phyloP scores from a whole-genome alignment of 2,113 vertebrate genomes.

The Antechinus flavipes region DNA sequence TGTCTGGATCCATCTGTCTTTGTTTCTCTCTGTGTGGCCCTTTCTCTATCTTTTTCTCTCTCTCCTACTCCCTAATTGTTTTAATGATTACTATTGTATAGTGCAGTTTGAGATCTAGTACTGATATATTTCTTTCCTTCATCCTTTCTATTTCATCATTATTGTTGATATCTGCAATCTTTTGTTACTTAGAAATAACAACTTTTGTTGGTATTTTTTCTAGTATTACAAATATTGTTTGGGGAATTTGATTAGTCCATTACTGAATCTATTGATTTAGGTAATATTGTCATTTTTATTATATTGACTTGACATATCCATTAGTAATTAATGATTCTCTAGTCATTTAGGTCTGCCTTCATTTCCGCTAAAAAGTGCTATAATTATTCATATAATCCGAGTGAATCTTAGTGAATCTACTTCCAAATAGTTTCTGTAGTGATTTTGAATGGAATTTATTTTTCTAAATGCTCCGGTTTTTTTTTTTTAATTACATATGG shows the following conservation, averaged over 20 bases:
- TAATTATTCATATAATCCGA: neutral
- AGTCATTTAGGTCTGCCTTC: neutral
- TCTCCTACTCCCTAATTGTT: neutral
- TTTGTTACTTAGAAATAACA: neutral
- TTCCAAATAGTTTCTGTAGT: neutral
- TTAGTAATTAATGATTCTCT: neutral
- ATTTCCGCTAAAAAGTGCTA: neutral
- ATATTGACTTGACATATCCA: neutral
- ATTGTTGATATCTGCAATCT: no score
- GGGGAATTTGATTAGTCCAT: neutral
- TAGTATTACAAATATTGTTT: neutral
- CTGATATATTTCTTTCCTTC: neutral
- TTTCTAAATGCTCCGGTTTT: neutral
- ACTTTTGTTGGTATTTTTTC: neutral
- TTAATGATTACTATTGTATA: neutral
- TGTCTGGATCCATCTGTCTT: no score
- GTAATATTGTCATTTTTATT: neutral
- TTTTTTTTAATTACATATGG: neutral
- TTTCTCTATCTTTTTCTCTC: neutral
- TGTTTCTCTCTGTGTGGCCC: no score
- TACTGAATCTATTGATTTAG: neutral
- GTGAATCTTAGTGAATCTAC: neutral
- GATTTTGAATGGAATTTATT: neutral
- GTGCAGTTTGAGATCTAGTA: neutral
- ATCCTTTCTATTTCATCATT: neutral